Conservation (phyloP, 1,140 invertebrate species). For the Bombus terrestris region DNA sequence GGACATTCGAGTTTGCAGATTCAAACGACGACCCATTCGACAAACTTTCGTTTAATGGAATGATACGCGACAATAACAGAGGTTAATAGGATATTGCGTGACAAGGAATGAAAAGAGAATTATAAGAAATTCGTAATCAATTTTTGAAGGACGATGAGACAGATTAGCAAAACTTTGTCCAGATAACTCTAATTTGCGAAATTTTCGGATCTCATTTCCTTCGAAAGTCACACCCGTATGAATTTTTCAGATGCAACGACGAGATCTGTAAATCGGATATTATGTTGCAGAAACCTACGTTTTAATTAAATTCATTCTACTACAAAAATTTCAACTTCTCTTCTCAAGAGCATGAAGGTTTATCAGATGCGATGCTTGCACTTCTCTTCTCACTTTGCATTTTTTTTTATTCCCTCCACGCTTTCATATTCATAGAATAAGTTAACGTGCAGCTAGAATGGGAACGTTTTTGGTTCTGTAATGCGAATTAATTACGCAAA, state of each 20-base stretch:
- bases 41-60: too few species aligned
- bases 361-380: constrained; percentile 8
- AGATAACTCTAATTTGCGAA: background rate
- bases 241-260: background rate
- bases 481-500: constrained; percentile 7
- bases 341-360: background rate
- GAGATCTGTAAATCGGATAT: background rate
- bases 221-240: background rate
- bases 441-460: background rate
- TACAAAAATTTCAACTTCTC: background rate
- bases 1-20: too few species aligned
- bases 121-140: too few species aligned
- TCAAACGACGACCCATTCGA: too few species aligned
- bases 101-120: too few species aligned
- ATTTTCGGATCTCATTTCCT: background rate
- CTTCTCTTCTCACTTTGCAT: background rate
- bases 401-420: background rate
- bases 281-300: background rate
- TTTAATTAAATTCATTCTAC: constrained; percentile 13
- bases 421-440: constrained; percentile 39
- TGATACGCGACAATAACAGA: too few species aligned
- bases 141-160: too few species aligned
- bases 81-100: too few species aligned
- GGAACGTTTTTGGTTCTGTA: background rate
- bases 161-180: background rate